Evolutionary conservation across 2,888 invertebrate genomes (phyloP).

Genomic region (Athalia rosae): DNA sequence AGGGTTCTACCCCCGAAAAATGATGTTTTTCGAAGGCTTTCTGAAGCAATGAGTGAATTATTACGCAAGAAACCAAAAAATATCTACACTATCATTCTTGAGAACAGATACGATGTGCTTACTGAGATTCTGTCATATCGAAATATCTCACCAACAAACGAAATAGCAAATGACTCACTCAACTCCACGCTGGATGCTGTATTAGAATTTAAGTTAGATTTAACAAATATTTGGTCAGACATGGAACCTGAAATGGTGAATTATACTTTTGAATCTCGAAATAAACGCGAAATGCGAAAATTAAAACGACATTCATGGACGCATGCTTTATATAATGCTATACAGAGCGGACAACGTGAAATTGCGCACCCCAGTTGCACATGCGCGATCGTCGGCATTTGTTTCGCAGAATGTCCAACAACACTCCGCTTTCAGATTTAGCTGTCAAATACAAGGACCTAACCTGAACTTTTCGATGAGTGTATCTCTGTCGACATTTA

Average conservation of each 20-base stretch:
- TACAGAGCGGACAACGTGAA: too few species aligned
- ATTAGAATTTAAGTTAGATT: conserved; percentile 1
- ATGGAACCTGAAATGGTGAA: conserved; percentile 1
- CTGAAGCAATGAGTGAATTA: conserved; percentile 7
- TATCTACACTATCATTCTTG: conserved; percentile 7
- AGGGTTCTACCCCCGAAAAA: conserved; percentile 11
- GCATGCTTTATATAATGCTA: not conserved
- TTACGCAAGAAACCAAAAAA: conserved; percentile 9
- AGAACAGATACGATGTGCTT: conserved; percentile 16
- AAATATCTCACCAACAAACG: not conserved
- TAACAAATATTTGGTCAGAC: conserved; percentile 4
- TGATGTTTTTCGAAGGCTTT: conserved; percentile 9
- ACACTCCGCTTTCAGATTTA: too few species aligned
- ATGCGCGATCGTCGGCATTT: too few species aligned
- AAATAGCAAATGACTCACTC: not conserved
- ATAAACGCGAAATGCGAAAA: conserved; percentile 2
- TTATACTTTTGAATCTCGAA: conserved; percentile 8
- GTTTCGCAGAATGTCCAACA: too few species aligned
- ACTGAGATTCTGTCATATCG: not conserved
- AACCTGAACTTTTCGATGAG: too few species aligned
- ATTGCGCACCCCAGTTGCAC: too few species aligned
- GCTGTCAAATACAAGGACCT: too few species aligned
- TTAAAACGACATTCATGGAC: conserved; percentile 9
- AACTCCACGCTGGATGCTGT: conserved; percentile 11
- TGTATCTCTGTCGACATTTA: too few species aligned